These are phyloP conservation scores for Columba janthina DNA, from an alignment of 2,113 vertebrate species.

Conservation along the genomic window DNA sequence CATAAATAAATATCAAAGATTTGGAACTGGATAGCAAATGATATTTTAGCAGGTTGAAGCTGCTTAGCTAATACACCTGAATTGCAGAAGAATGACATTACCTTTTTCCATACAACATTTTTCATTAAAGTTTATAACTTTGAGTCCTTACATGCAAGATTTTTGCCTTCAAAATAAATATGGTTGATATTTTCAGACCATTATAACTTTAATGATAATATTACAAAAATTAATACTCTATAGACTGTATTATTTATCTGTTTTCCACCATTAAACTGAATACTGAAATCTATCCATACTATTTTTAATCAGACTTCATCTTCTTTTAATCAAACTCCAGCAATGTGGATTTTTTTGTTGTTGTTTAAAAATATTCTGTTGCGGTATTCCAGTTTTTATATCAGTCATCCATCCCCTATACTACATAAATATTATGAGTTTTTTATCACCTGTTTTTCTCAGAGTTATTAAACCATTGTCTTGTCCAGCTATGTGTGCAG, in stretches of 20 bases:
- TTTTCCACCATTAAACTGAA: background rate
- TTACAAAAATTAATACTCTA: background rate
- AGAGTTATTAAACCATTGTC: background rate
- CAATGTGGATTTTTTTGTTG: background rate
- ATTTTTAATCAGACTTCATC: background rate
- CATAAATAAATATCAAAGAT: background rate
- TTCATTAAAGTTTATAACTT: background rate
- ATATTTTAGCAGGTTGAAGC: background rate
- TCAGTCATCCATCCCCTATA: background rate
- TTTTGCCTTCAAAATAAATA: background rate
- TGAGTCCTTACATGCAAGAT: background rate
- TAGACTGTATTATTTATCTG: background rate
- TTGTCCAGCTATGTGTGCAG: background rate
- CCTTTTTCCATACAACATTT: background rate
- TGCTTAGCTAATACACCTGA: background rate
- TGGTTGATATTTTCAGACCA: background rate
- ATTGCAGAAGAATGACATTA: background rate
- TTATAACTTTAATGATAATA: background rate
- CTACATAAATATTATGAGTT: background rate
- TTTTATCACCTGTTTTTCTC: background rate
- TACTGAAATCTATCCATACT: background rate
- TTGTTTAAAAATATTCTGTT: background rate
- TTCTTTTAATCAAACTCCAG: background rate
- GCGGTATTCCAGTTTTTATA: background rate
- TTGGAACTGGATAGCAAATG: background rate